phyloP scores from a whole-genome alignment of 2,888 invertebrate species.

The Encarsia formosa region DNA sequence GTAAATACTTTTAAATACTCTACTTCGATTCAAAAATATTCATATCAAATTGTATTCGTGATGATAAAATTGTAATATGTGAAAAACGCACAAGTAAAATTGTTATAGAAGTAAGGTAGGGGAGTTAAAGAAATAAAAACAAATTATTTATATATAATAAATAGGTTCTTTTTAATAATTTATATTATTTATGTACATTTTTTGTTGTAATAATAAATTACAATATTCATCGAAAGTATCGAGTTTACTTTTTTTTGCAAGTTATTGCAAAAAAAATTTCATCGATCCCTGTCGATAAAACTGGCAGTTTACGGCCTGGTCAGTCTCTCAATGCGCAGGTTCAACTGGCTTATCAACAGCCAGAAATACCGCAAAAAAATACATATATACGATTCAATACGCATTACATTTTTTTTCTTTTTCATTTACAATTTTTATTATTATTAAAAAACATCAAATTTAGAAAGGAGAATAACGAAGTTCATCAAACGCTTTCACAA shows the following conservation, averaged over 20 bases:
- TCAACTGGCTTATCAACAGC: constrained; percentile 20
- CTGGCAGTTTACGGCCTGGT: constrained; percentile 27
- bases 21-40: background rate
- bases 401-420: too few species aligned
- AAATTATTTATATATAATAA: constrained; percentile 38
- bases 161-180: constrained; percentile 49
- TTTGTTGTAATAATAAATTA: constrained; percentile 25
- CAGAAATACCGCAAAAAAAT: constrained; percentile 19
- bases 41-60: background rate
- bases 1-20: background rate
- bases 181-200: constrained; percentile 36
- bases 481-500: too few species aligned
- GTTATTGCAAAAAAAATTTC: constrained; percentile 7
- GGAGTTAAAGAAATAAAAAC: constrained; percentile 12
- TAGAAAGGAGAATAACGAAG: too few species aligned
- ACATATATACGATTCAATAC: constrained; percentile 14
- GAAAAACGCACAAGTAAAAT: background rate
- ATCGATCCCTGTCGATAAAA: constrained; percentile 21
- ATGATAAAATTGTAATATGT: background rate
- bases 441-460: too few species aligned
- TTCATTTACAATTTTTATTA: too few species aligned
- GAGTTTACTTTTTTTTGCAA: constrained; percentile 9
- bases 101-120: background rate
- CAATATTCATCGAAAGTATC: constrained; percentile 17
- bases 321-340: constrained; percentile 26